Percentiles rank a stretch among this genome's conserved stretches.
Conservation (phyloP, 2,888 invertebrate species). For the Allacma fusca region DNA sequence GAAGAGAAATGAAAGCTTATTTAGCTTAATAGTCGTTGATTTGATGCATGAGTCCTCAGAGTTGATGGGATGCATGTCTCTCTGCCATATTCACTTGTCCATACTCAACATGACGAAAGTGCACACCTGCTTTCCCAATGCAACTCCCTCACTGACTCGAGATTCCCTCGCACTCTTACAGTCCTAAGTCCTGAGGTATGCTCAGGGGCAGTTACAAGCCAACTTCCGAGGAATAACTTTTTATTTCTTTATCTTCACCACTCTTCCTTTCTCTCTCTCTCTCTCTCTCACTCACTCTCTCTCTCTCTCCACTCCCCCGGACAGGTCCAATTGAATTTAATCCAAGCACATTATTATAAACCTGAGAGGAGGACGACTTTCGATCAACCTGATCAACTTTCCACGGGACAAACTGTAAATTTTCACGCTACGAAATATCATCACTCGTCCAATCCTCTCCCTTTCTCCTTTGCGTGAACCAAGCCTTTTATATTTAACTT, state of each 20-base stretch:
- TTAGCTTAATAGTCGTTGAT: conserved; percentile 35
- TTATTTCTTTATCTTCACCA: conserved; percentile 21
- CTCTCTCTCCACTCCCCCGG: neutral
- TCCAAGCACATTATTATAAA: neutral
- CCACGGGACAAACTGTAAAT: neutral
- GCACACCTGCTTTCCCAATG: neutral
- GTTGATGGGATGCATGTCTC: conserved; percentile 32
- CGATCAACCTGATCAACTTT: neutral
- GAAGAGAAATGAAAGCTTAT: conserved; percentile 30
- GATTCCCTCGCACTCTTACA: neutral
- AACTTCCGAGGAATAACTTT: neutral
- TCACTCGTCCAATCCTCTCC: too few relatives aligned
- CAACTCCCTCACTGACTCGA: too few relatives aligned
- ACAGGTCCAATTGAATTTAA: conserved; percentile 2
- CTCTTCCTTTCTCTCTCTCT: too few relatives aligned
- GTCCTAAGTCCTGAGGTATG: too few relatives aligned
- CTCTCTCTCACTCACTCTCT: too few relatives aligned
- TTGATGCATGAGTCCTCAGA: conserved; percentile 25
- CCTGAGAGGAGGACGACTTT: neutral
- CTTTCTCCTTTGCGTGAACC: too few relatives aligned
- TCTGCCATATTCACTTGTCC: conserved; percentile 37
- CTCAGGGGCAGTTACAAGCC: too few relatives aligned
- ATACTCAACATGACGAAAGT: neutral
- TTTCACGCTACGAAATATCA: neutral
- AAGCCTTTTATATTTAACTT: too few relatives aligned